Evolutionary conservation across 2,113 vertebrate genomes (phyloP), one percentile per base, ranked within the genome.

Genomic region (Corapipo altera): DNA sequence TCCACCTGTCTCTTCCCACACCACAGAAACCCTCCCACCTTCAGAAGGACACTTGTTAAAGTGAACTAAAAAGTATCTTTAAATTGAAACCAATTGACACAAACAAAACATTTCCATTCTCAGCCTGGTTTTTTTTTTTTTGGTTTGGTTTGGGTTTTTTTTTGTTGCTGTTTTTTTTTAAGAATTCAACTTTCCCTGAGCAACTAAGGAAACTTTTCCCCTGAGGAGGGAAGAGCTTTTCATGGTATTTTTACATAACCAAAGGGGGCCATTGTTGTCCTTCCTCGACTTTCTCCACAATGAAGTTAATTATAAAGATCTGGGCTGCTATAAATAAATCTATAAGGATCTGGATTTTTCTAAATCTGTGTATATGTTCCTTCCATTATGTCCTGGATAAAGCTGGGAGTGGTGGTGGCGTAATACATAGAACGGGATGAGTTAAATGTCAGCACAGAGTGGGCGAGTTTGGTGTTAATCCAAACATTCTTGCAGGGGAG

Each of bases 381-480:
- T 92, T 69, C 71, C 92, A 74, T 84, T 91, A n/a, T 30, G 83
- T 71, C 88, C 90, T 65, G 66, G 88, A 58, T 67, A 90, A 91
- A 96, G 82, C 74, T 39, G 65, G 35, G 67, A 52, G 51, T 52
- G 51, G 61, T 86, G 95, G 75, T 92, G 91, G 54, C 69, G 57
- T 93, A 90, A 88, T 84, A 1, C 57, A 64, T 30, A 86, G 88
- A 90, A 96, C 77, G 72, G 79, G 92, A 95, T 81, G 92, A 96
- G 75, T 23, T 91, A 97, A 97, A 96, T 96, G 95, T 95, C 95
- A 96, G 93, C 76, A 93, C 82, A 81, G 88, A 93, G 95, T 96
- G 88, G 95, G 95, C 52, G 95, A 88, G 67, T 27, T 69, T 96
- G 93, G 88, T 94, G 67, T 77, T 86, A 64, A 92, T 96, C 95